These are phyloP conservation scores for Chiloscyllium punctatum DNA, from an alignment of 2,797 vertebrate genomes.

Conservation along the genomic window DNA sequence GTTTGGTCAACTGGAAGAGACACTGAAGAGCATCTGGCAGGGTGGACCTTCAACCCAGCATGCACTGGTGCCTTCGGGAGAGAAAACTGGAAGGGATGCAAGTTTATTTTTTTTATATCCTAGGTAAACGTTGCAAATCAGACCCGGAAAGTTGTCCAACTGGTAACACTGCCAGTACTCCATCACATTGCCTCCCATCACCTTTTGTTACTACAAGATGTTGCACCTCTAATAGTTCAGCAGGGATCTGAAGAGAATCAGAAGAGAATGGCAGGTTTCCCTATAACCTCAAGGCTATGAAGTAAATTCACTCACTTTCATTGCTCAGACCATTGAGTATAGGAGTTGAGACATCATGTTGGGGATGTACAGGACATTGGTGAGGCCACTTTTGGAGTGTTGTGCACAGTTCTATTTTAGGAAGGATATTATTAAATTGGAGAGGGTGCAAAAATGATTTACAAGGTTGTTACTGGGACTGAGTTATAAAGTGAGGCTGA, in stretches of 20 bases:
- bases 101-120: not conserved
- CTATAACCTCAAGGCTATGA: not conserved
- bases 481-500: too few relatives aligned
- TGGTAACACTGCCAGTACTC: not conserved
- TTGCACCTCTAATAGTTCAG: not conserved
- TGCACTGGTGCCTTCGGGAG: not conserved
- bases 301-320: slow-evolving; percentile 7
- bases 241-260: not conserved
- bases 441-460: too few relatives aligned
- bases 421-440: too few relatives aligned
- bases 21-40: not conserved
- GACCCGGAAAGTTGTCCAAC: not conserved
- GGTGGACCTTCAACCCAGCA: not conserved
- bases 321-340: too few relatives aligned
- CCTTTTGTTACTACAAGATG: not conserved
- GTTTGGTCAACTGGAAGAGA: not conserved
- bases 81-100: not conserved
- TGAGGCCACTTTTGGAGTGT: too few relatives aligned
- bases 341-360: too few relatives aligned
- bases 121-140: not conserved
- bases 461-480: too few relatives aligned
- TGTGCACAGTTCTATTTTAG: too few relatives aligned
- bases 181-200: not conserved
- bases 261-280: not conserved
- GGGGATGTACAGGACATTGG: too few relatives aligned